phyloP scores from a whole-genome alignment of 2,797 vertebrate species.

The Dromococcyx pavoninus region DNA sequence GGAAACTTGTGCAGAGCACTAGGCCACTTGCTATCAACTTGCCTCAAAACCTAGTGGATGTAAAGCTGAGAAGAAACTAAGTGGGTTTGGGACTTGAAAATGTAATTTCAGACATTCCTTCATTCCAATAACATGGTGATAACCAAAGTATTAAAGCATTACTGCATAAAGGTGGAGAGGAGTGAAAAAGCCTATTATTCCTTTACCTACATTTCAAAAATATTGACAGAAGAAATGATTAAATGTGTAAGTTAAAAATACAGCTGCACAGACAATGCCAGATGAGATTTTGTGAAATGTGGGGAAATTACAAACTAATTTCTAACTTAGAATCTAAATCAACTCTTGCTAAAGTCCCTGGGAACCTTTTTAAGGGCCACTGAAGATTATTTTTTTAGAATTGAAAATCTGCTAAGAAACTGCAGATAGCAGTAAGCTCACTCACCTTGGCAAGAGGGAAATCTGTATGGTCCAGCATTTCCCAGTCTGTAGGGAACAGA shows the following conservation, averaged over 20 bases:
- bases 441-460: neutral
- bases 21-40: neutral
- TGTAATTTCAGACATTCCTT: neutral
- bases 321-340: neutral
- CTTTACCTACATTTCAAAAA: neutral
- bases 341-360: neutral
- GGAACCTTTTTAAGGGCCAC: neutral
- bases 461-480: accelerated
- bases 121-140: neutral
- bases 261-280: neutral
- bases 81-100: neutral
- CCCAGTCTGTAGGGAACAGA: neutral
- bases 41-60: neutral
- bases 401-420: neutral
- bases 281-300: neutral
- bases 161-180: neutral
- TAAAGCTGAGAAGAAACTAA: neutral
- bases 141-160: neutral
- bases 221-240: neutral
- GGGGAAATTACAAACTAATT: neutral
- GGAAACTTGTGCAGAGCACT: neutral
- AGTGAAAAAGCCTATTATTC: neutral
- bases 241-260: neutral
- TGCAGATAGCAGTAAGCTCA: neutral
- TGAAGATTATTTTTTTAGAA: neutral